Percentiles rank a stretch among this genome's conserved stretches.
These are phyloP conservation scores for Pseudanteris insignis DNA, from an alignment of 2,888 invertebrate species.

Conservation along the genomic window DNA sequence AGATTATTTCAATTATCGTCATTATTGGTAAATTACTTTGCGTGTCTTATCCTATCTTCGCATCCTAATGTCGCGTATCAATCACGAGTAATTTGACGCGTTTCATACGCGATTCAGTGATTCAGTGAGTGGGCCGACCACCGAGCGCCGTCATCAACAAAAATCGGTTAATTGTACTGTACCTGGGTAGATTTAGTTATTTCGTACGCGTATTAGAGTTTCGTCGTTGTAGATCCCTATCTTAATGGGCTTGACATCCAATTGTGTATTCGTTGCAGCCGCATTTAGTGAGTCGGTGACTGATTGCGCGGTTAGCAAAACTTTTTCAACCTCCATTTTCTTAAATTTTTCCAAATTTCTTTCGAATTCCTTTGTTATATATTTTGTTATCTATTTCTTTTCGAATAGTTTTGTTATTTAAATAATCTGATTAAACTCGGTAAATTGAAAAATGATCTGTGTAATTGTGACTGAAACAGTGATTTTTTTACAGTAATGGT, in stretches of 20 bases:
- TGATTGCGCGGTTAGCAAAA: slow-evolving; percentile 18
- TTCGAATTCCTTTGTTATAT: no score
- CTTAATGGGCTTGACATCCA: slow-evolving; percentile 33
- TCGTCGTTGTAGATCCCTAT: slow-evolving; percentile 28
- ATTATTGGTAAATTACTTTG: slow-evolving; percentile 43
- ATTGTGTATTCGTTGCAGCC: slow-evolving; percentile 21
- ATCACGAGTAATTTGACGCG: slow-evolving; percentile 37
- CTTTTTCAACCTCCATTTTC: no score
- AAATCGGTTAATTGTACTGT: slow-evolving; percentile 30
- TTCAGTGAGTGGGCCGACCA: slow-evolving; percentile 3
- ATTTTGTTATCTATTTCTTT: no score
- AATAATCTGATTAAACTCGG: no score
- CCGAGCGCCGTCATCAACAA: neutral
- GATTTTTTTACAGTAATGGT: slow-evolving; percentile 34
- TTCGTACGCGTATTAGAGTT: slow-evolving; percentile 32
- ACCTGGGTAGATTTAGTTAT: slow-evolving; percentile 28
- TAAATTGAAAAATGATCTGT: no score
- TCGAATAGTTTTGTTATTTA: no score
- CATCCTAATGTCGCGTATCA: slow-evolving; percentile 33
- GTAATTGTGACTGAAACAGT: slow-evolving; percentile 13
- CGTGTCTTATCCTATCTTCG: slow-evolving; percentile 36
- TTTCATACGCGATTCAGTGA: slow-evolving; percentile 20
- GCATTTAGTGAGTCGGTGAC: slow-evolving; percentile 14
- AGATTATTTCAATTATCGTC: slow-evolving; percentile 45
- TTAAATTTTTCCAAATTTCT: no score